phyloP scores from a whole-genome alignment of 2,797 vertebrate genomes.

The Argyrosomus regius region DNA sequence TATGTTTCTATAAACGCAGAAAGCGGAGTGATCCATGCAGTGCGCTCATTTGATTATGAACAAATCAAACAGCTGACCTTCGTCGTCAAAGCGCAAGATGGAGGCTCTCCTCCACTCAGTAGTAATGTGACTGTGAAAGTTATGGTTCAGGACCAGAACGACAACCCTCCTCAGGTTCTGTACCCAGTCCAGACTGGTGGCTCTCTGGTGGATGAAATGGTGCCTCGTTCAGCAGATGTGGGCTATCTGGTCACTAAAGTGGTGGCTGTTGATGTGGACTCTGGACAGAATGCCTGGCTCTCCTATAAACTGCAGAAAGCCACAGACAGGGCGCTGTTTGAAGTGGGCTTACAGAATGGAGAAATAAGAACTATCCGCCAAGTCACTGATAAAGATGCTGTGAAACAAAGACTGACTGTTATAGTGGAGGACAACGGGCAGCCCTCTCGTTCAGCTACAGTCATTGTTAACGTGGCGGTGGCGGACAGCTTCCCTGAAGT shows the following conservation, averaged over 20 bases:
- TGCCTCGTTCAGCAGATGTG: slow-evolving; percentile 83
- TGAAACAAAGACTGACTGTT: slow-evolving; percentile 54
- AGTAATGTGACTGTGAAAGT: slow-evolving; percentile 24
- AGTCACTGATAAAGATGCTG: slow-evolving; percentile 77
- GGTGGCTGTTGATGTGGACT: slow-evolving; percentile 87
- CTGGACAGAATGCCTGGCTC: slow-evolving; percentile 75
- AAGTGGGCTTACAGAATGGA: slow-evolving; percentile 80
- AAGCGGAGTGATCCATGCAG: slow-evolving; percentile 73
- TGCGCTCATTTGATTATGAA: slow-evolving; percentile 85
- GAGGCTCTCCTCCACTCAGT: slow-evolving; percentile 38
- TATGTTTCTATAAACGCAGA: slow-evolving; percentile 74
- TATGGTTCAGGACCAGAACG: not conserved
- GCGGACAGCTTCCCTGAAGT: slow-evolving; percentile 45
- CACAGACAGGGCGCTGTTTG: slow-evolving; percentile 82
- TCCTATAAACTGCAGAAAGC: slow-evolving; percentile 85
- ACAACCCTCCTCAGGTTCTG: slow-evolving; percentile 2
- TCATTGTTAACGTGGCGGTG: slow-evolving; percentile 48
- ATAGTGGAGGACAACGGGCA: slow-evolving; percentile 61
- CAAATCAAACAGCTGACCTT: slow-evolving; percentile 71
- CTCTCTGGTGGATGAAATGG: slow-evolving; percentile 82
- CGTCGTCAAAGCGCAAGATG: slow-evolving; percentile 52
- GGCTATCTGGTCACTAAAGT: slow-evolving; percentile 88
- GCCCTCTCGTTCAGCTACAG: slow-evolving; percentile 47
- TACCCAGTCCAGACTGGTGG: slow-evolving; percentile 45
- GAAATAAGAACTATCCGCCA: slow-evolving; percentile 79